Percentiles rank a stretch among this genome's conserved stretches.
phyloP scores from a whole-genome alignment of 2,888 invertebrate species.

The Oegoconia quadripuncta region DNA sequence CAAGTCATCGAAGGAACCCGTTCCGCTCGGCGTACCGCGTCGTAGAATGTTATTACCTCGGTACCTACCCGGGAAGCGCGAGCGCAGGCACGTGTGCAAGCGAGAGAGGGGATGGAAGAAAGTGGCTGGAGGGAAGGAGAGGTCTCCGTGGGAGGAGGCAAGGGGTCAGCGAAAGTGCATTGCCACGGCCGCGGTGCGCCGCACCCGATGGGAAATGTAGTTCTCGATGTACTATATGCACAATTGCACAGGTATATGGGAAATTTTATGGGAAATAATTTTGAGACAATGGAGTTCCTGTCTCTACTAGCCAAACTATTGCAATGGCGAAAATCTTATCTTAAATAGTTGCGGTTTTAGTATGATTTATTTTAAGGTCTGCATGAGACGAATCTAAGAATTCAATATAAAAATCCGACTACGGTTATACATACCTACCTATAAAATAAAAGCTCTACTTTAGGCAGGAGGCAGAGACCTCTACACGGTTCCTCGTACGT shows the following conservation, averaged over 20 bases:
- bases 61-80: constrained; percentile 71
- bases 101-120: constrained; percentile 52
- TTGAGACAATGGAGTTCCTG: constrained; percentile 4
- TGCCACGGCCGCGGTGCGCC: constrained; percentile 69
- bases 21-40: constrained; percentile 74
- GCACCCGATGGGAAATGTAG: constrained; percentile 72
- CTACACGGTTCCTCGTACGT: no score
- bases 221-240: constrained; percentile 50
- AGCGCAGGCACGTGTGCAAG: constrained; percentile 59
- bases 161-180: constrained; percentile 79
- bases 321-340: no score
- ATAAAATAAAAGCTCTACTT: no score
- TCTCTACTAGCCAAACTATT: neutral
- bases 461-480: no score
- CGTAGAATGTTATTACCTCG: constrained; percentile 75
- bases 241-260: constrained; percentile 51
- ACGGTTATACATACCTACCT: no score
- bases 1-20: constrained; percentile 75
- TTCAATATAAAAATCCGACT: no score
- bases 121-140: constrained; percentile 59
- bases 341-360: no score
- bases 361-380: no score
- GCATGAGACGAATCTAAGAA: no score
- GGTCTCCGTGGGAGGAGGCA: constrained; percentile 65
- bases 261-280: constrained; percentile 46